phyloP scores from a whole-genome alignment of 2,888 invertebrate species.

The Temnothorax unifasciatus region DNA sequence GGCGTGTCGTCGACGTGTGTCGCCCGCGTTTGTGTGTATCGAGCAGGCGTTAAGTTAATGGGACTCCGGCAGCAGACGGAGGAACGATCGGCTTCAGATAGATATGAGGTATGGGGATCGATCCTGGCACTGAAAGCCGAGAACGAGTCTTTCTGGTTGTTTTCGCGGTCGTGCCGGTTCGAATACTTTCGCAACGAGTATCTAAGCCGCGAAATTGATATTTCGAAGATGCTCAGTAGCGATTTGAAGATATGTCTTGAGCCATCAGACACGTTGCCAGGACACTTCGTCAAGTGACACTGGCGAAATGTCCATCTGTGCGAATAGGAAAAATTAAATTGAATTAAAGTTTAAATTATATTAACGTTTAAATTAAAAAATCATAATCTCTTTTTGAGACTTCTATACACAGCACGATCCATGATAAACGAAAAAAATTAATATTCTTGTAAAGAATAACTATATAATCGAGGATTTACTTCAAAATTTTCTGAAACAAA shows the following conservation, averaged over 20 bases:
- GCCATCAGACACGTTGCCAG: neutral
- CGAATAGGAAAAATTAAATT: neutral
- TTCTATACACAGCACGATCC: neutral
- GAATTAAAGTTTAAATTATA: neutral
- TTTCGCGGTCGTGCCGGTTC: conserved; percentile 20
- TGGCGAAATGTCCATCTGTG: neutral
- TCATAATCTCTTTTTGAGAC: neutral
- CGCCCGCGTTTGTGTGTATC: conserved; percentile 44
- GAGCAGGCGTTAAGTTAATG: conserved; percentile 45
- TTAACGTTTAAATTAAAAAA: neutral
- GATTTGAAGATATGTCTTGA: neutral
- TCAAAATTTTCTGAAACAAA: neutral
- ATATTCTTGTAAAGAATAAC: neutral
- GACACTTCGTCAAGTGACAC: neutral
- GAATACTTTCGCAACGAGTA: neutral
- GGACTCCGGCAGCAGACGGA: conserved; percentile 14
- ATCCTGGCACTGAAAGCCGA: neutral
- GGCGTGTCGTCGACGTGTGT: conserved; percentile 76
- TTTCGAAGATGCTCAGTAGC: neutral
- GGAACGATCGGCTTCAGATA: conserved; percentile 16
- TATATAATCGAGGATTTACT: neutral
- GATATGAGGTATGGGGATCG: conserved; percentile 16
- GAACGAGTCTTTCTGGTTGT: conserved; percentile 22
- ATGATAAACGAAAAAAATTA: neutral
- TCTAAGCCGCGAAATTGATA: conserved; percentile 24